Percentiles rank a stretch among this genome's conserved stretches.
Evolutionary conservation across 2,888 invertebrate species (phyloP).

Genomic region (Cecidostiba fungosa): DNA sequence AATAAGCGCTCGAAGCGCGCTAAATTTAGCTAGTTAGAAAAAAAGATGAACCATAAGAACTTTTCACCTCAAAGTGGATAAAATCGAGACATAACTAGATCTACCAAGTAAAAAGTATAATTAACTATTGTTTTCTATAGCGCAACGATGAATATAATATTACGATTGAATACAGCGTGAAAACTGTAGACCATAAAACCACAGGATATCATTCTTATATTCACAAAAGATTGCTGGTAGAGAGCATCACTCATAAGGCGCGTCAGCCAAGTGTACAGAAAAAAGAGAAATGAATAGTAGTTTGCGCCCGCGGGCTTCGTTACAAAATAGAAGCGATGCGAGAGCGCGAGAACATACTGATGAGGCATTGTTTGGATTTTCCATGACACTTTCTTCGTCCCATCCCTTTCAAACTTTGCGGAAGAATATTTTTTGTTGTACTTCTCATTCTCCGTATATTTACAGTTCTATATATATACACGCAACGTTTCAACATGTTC

Average conservation of each 20-base stretch:
- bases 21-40: too few species aligned
- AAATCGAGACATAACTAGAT: too few species aligned
- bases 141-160: too few species aligned
- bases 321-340: constrained; percentile 48
- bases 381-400: constrained; percentile 48
- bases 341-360: constrained; percentile 45
- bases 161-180: not conserved
- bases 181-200: not conserved
- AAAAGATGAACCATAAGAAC: too few species aligned
- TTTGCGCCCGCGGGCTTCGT: constrained; percentile 46
- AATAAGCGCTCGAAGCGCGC: too few species aligned
- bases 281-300: constrained; percentile 29
- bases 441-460: not conserved
- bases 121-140: too few species aligned
- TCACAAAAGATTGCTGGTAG: constrained; percentile 39
- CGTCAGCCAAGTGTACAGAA: constrained; percentile 35
- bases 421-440: constrained; percentile 25
- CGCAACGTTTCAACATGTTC: not conserved
- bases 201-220: not conserved
- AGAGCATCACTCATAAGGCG: constrained; percentile 36
- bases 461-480: not conserved
- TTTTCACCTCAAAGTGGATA: too few species aligned
- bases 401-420: constrained; percentile 37
- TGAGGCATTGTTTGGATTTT: constrained; percentile 59
- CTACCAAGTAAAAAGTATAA: too few species aligned